Percentiles rank a stretch among this genome's conserved stretches.
Evolutionary conservation across 2,113 vertebrate species (phyloP).

Genomic region (Seriola rivoliana): DNA sequence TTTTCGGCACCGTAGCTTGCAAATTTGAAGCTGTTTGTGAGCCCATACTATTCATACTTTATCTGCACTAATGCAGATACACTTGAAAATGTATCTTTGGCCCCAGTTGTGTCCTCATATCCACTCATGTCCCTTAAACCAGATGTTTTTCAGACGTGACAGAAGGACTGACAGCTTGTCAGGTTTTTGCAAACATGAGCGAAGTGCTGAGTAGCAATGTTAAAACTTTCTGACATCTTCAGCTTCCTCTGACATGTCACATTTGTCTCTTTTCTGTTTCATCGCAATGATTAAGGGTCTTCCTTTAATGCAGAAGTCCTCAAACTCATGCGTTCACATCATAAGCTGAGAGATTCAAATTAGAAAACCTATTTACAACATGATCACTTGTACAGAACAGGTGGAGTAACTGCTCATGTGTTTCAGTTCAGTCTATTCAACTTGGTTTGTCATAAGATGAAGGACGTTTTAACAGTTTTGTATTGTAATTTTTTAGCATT

Average conservation of each 20-base stretch:
- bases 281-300: background rate
- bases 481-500: background rate
- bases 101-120: background rate
- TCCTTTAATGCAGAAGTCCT: background rate
- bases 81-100: background rate
- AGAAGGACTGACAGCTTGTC: background rate
- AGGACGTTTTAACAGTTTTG: background rate
- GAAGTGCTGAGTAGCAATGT: background rate
- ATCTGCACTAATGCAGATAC: background rate
- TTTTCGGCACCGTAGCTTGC: too few relatives aligned
- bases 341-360: background rate
- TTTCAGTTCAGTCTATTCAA: background rate
- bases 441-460: background rate
- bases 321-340: background rate
- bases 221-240: background rate
- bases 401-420: background rate
- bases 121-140: background rate
- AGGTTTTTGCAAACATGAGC: background rate
- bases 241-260: background rate
- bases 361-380: background rate
- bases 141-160: background rate
- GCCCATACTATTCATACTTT: background rate
- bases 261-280: background rate
- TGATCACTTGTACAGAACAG: background rate
- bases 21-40: too few relatives aligned